Evolutionary conservation across 2,113 vertebrate species (phyloP).

Genomic region (Paraplagusia blochii): DNA sequence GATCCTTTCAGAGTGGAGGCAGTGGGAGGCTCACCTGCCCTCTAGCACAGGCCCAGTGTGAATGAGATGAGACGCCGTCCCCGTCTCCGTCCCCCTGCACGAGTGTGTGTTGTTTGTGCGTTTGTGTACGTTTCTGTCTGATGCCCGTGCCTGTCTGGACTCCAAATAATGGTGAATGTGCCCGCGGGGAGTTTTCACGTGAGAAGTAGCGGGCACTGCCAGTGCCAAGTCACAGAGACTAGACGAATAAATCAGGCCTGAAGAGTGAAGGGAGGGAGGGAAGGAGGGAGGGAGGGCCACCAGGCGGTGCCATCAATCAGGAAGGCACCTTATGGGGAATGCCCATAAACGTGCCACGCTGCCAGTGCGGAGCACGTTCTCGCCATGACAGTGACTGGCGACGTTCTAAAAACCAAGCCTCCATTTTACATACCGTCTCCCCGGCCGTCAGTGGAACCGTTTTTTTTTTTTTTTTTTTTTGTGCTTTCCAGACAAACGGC

Average conservation of each 20-base stretch:
- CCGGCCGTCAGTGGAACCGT: constrained; percentile 17
- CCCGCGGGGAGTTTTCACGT: constrained; percentile 65
- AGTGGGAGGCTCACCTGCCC: constrained; percentile 70
- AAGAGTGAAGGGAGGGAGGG: constrained; percentile 57
- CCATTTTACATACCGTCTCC: constrained; percentile 54
- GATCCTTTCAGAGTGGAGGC: constrained; percentile 62
- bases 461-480: constrained; percentile 42
- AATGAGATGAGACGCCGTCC: constrained; percentile 55
- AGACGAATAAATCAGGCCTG: constrained; percentile 69
- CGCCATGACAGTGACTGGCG: constrained; percentile 31
- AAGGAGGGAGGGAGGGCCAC: constrained; percentile 54
- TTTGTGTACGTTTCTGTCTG: constrained; percentile 55
- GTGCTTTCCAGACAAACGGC: constrained; percentile 30
- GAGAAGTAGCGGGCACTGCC: constrained; percentile 63
- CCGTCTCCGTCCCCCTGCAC: background rate
- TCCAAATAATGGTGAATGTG: constrained; percentile 69
- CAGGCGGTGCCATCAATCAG: constrained; percentile 69
- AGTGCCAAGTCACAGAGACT: constrained; percentile 72
- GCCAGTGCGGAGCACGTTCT: constrained; percentile 50
- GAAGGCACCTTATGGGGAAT: constrained; percentile 66
- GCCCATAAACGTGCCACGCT: constrained; percentile 68
- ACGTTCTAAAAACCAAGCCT: constrained; percentile 45
- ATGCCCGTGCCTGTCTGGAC: constrained; percentile 63
- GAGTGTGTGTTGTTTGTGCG: constrained; percentile 13
- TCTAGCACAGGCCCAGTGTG: constrained; percentile 61